These are phyloP conservation scores for Lasioglossum oenotherae DNA, from an alignment of 2,888 invertebrate species.

Conservation along the genomic window DNA sequence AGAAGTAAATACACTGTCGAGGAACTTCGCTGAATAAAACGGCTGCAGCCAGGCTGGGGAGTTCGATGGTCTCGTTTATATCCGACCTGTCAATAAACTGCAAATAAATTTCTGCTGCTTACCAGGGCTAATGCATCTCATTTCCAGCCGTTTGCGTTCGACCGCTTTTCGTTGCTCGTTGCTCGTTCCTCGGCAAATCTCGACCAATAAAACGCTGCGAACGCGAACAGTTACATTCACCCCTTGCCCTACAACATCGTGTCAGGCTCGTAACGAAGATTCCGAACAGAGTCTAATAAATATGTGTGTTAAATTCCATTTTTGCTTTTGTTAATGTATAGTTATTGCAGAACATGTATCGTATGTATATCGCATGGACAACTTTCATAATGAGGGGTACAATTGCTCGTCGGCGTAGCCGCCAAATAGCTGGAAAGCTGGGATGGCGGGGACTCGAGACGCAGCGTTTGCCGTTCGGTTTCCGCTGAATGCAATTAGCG, in stretches of 20 bases:
- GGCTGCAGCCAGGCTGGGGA: conserved; percentile 11
- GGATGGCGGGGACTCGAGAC: neutral
- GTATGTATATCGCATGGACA: too few species aligned
- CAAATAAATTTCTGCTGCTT: conserved; percentile 77
- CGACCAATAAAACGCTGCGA: neutral
- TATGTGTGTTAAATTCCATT: too few species aligned
- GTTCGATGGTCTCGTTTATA: conserved; percentile 77
- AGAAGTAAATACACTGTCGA: conserved; percentile 28
- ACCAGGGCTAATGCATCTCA: conserved; percentile 72
- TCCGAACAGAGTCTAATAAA: too few species aligned
- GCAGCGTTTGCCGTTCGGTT: conserved; percentile 9
- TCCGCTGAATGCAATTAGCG: conserved; percentile 31
- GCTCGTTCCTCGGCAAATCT: neutral
- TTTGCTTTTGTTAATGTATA: too few species aligned
- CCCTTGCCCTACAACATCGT: too few species aligned
- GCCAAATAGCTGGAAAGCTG: conserved; percentile 24
- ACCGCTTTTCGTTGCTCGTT: conserved; percentile 1
- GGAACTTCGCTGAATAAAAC: conserved; percentile 40
- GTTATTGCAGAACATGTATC: too few species aligned
- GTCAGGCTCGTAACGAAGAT: too few species aligned
- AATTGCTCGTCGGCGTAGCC: conserved; percentile 36
- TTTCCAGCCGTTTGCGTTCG: conserved; percentile 31
- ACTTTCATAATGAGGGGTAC: too few species aligned
- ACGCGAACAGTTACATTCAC: neutral
- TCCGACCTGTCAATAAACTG: conserved; percentile 78